A percentile compares a stretch with the other conserved stretches of the same genome.
Evolutionary conservation across 2,113 vertebrate species (phyloP).

Genomic region (Cyprinodon brontotheroides): DNA sequence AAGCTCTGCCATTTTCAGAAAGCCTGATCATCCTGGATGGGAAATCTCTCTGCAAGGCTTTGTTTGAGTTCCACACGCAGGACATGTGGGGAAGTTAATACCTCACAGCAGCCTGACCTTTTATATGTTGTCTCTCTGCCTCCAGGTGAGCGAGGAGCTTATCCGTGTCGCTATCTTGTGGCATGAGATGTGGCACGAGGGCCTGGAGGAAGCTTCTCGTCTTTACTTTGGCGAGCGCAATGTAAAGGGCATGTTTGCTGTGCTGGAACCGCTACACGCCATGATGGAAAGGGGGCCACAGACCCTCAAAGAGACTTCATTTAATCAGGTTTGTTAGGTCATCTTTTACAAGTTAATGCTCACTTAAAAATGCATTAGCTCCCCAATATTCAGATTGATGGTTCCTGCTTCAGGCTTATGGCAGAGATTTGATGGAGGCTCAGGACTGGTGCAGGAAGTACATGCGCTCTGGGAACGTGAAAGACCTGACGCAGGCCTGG

Average conservation of each 20-base stretch:
- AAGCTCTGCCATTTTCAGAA: neutral
- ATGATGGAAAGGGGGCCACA: conserved; percentile 99
- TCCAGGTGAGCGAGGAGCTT: conserved; percentile 96
- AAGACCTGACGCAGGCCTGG: conserved; percentile 98
- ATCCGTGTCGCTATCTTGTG: conserved; percentile 98
- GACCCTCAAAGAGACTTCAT: conserved; percentile 97
- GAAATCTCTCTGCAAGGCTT: neutral
- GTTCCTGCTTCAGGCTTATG: conserved; percentile 86
- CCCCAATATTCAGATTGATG: neutral
- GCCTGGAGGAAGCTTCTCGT: conserved; percentile 94
- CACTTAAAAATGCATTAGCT: neutral
- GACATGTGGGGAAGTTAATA: neutral
- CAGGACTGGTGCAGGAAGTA: conserved; percentile 99
- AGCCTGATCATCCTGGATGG: neutral
- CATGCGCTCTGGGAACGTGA: conserved; percentile 98
- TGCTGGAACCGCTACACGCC: conserved; percentile 95
- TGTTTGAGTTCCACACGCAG: neutral
- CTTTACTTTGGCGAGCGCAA: conserved; percentile 98
- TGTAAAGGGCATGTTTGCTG: conserved; percentile 98
- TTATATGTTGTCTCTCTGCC: neutral
- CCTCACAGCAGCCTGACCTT: neutral
- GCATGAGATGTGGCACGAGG: conserved; percentile 99
- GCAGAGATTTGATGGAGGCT: conserved; percentile 97
- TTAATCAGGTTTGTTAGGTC: conserved; percentile 88
- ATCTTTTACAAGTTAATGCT: neutral